These are phyloP conservation scores for Oreochromis mossambicus DNA, from an alignment of 2,797 vertebrate genomes.

Conservation along the genomic window DNA sequence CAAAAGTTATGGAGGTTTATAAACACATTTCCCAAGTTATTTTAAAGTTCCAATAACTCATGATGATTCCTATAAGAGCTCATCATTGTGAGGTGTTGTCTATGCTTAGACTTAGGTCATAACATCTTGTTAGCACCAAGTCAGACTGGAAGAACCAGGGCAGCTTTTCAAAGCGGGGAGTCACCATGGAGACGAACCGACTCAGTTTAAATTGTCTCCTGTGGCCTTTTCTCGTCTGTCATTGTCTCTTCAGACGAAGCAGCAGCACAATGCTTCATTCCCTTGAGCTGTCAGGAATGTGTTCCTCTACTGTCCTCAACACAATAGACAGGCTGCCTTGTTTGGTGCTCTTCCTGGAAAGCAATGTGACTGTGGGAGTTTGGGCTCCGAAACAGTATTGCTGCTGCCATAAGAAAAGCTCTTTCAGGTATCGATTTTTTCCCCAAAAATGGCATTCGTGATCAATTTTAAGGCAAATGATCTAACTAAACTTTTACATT, in stretches of 20 bases:
- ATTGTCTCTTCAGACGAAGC: conserved; percentile 48
- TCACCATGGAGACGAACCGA: conserved; percentile 66
- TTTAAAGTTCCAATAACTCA: neutral
- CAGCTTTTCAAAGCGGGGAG: conserved; percentile 31
- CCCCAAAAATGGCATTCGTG: neutral
- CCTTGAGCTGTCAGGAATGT: conserved; percentile 54
- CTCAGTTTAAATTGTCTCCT: conserved; percentile 46
- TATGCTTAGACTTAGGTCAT: conserved; percentile 20
- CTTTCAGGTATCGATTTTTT: neutral
- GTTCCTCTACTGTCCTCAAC: conserved; percentile 34
- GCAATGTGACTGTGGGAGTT: conserved; percentile 11
- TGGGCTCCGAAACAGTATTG: neutral
- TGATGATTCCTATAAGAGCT: neutral
- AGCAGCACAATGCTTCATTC: conserved; percentile 48
- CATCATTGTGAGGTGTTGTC: neutral
- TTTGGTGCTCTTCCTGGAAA: conserved; percentile 39
- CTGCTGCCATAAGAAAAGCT: neutral
- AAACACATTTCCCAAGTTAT: neutral
- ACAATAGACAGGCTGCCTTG: conserved; percentile 50
- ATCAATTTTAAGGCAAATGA: neutral
- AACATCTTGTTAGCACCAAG: conserved; percentile 27
- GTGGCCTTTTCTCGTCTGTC: conserved; percentile 50
- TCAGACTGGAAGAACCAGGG: conserved; percentile 22
- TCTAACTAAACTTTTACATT: neutral
- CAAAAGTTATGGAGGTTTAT: neutral